Percentiles rank a stretch among this genome's conserved stretches.
Evolutionary conservation across 2,113 vertebrate genomes (phyloP).

Genomic region (Crotophaga sulcirostris): DNA sequence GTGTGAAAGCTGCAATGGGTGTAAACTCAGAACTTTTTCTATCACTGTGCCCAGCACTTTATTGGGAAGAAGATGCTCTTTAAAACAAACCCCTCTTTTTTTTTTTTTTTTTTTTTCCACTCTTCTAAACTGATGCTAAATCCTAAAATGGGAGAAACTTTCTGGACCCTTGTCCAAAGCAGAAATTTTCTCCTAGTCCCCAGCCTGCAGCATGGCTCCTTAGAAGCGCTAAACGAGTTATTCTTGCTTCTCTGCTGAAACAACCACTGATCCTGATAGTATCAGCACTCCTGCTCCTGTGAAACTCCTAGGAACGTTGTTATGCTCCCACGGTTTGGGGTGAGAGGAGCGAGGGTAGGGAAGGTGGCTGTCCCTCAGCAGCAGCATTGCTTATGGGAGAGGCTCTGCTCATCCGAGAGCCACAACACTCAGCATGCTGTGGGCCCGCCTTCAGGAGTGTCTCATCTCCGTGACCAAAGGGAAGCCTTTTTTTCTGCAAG

Average conservation of each 20-base stretch:
- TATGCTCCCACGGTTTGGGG: not conserved
- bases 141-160: slow-evolving; percentile 43
- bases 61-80: not conserved
- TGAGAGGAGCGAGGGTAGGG: not conserved
- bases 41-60: not conserved
- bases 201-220: slow-evolving; percentile 47
- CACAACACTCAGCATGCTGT: fast-evolving
- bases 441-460: not conserved
- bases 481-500: not conserved
- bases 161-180: not conserved
- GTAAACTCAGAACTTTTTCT: not conserved
- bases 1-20: not conserved
- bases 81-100: not conserved
- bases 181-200: slow-evolving; percentile 40
- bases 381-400: not conserved
- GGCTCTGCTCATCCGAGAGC: not conserved
- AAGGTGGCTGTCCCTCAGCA: not conserved
- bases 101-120: slow-evolving; percentile 25
- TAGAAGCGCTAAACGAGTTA: slow-evolving; percentile 26
- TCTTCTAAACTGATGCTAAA: not conserved
- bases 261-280: not conserved
- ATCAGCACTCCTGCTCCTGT: not conserved
- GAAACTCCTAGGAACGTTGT: not conserved
- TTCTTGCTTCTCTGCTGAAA: slow-evolving; percentile 45
- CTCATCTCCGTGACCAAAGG: not conserved